Base-by-base conservation (phyloP, 2,888 invertebrate genomes). In the Molanna angustata region DNA sequence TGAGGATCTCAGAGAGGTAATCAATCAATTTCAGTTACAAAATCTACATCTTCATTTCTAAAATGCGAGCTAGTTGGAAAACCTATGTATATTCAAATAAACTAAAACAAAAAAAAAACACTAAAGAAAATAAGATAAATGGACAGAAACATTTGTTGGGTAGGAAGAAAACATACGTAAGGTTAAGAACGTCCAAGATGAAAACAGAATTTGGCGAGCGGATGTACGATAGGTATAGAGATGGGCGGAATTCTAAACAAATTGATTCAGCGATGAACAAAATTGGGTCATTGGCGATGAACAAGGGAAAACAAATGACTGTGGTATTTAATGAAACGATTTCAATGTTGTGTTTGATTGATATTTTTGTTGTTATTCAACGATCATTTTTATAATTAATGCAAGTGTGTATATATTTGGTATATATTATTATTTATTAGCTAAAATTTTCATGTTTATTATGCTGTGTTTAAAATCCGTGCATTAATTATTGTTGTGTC, bases 51-150 rank as follows among this genome's bases (percentile, higher is more conserved):
- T n/a, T n/a, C n/a, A n/a, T n/a, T n/a, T n/a, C n/a, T 31, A 46
- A 47, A 40, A 18, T 31, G 31, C 40, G 48, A 48, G 27, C 39
- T 48, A 48, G 48, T 32, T 48, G 48, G 9, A 41, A 27, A 39
- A 9, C 40, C 48, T 40, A 48, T 35, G 14, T 48, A 27, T 22
- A 35, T 40, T 7, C 18, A n/a, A n/a, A n/a, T n/a, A n/a, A n/a
- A n/a, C n/a, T n/a, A n/a, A n/a, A n/a, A n/a, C n/a, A n/a, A n/a
- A n/a, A n/a, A n/a, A n/a, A n/a, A 31, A 40, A 31, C n/a, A 13
- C 37, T 31, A 35, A 39, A 35, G n/a, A n/a, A n/a, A n/a, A n/a
- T 48, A 47, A 47, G 37, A 47, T 47, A 47, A 47, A 37, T 47
- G 47, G 35, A n/a, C 37, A 20, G 37, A 39, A 35, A 47, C 47